phyloP scores from a whole-genome alignment of 2,888 invertebrate species.

The Philhelius pedissequus region DNA sequence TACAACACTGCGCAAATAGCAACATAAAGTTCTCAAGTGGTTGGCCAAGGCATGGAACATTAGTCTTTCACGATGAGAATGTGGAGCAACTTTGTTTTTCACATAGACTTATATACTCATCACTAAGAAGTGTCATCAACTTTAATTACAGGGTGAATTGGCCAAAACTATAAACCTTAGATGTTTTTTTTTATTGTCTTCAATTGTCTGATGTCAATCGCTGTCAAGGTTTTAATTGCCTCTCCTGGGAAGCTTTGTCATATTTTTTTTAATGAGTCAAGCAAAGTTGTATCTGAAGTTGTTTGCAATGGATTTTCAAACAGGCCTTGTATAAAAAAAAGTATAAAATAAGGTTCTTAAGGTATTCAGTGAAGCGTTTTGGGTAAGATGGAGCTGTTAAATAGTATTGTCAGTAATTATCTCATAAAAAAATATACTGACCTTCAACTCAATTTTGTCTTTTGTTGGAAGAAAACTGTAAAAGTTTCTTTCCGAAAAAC shows the following conservation, averaged over 20 bases:
- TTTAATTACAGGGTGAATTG: not conserved
- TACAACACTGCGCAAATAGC: constrained; percentile 9
- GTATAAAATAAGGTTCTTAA: not conserved
- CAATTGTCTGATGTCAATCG: not conserved
- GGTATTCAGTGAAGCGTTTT: not conserved
- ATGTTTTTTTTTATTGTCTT: not conserved
- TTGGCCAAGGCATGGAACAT: not conserved
- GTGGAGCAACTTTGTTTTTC: not conserved
- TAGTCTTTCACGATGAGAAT: constrained; percentile 32
- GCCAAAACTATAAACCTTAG: not conserved
- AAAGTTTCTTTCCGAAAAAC: not conserved
- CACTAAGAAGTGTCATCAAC: not conserved
- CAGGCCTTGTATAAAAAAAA: not conserved
- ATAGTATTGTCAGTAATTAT: not conserved
- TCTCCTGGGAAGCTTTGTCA: constrained; percentile 8
- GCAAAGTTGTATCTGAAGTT: not conserved
- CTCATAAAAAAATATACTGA: not conserved
- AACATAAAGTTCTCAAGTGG: not conserved
- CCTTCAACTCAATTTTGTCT: not conserved
- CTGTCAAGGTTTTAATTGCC: constrained; percentile 10
- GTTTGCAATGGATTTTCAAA: not conserved
- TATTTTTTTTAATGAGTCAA: not conserved
- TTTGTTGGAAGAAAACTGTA: not conserved
- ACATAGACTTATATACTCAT: too few species aligned
- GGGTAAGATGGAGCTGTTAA: not conserved